These are phyloP conservation scores for Cyanocitta stelleri DNA, from an alignment of 2,113 vertebrate genomes.

Conservation along the genomic window DNA sequence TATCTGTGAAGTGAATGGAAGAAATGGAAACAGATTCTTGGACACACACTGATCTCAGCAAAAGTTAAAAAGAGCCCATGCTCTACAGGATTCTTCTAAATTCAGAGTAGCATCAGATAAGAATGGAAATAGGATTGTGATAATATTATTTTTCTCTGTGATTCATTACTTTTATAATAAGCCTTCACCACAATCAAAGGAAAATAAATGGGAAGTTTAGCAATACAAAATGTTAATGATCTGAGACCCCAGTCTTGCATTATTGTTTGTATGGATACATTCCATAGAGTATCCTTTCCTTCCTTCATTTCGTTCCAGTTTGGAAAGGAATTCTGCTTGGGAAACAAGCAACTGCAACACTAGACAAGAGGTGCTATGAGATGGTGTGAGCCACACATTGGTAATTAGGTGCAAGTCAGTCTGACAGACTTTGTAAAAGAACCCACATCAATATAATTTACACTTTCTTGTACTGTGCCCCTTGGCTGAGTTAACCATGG, in stretches of 20 bases:
- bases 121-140: neutral
- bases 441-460: neutral
- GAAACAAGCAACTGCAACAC: neutral
- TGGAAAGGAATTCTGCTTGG: neutral
- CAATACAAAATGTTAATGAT: neutral
- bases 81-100: neutral
- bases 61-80: neutral
- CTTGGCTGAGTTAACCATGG: neutral
- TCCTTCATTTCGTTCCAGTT: neutral
- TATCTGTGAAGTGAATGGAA: neutral
- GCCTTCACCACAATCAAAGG: neutral
- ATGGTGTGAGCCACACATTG: neutral
- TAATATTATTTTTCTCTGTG: neutral
- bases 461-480: neutral
- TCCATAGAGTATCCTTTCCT: neutral
- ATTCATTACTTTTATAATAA: neutral
- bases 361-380: neutral
- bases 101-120: neutral
- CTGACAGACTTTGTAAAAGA: neutral
- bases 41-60: neutral
- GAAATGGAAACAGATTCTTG: neutral
- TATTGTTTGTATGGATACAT: neutral
- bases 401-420: neutral
- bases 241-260: neutral
- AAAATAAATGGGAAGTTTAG: neutral